A percentile compares a stretch with the other conserved stretches of the same genome.
Evolutionary conservation across 2,113 vertebrate genomes (phyloP).

Genomic region (Smithornis capensis): DNA sequence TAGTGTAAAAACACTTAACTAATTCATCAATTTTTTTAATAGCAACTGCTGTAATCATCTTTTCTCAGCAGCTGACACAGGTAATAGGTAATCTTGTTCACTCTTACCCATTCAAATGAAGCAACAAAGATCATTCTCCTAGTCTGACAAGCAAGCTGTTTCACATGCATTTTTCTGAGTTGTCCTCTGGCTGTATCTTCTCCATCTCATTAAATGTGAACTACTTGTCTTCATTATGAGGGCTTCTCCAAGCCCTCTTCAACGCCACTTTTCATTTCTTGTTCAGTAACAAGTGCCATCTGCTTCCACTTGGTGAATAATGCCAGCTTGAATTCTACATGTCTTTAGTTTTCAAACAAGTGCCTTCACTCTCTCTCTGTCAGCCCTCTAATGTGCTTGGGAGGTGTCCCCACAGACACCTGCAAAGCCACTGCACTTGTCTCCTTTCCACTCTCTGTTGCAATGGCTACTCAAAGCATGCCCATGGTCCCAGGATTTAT

Average conservation of each 20-base stretch:
- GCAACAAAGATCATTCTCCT: not conserved
- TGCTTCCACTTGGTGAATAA: slow-evolving; percentile 38
- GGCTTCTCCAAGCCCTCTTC: slow-evolving; percentile 19
- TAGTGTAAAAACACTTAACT: not conserved
- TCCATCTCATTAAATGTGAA: slow-evolving; percentile 21
- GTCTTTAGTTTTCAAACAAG: not conserved
- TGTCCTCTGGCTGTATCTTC: slow-evolving; percentile 33
- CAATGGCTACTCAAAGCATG: not conserved
- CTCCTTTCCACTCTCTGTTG: not conserved
- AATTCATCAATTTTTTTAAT: not conserved
- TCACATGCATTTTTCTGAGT: not conserved
- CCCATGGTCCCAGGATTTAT: not conserved
- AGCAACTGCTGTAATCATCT: not conserved
- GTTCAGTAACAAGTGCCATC: slow-evolving; percentile 28
- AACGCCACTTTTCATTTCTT: slow-evolving; percentile 28
- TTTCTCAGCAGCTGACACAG: not conserved
- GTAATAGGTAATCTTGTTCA: not conserved
- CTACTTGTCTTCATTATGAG: slow-evolving; percentile 39
- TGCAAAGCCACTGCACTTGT: not conserved
- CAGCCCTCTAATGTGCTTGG: not conserved
- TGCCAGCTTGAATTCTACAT: not conserved
- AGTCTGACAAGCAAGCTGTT: not conserved
- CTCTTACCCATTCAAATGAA: slow-evolving; percentile 22
- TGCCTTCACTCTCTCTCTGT: not conserved
- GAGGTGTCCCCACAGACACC: not conserved